Conservation (phyloP, 2,113 vertebrate species). For the Cynocephalus volans region DNA sequence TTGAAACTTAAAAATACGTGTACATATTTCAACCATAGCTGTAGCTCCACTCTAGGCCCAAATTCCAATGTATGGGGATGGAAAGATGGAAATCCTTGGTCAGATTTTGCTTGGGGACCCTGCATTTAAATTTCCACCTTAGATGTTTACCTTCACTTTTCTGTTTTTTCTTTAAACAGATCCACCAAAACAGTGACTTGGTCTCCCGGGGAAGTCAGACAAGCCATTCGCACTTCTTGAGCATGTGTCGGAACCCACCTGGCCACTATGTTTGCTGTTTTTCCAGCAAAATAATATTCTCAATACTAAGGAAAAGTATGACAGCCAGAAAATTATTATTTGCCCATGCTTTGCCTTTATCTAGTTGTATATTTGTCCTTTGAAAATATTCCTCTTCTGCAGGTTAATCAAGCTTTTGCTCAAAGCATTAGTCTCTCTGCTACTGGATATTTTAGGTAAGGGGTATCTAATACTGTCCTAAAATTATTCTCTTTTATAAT, state of each 20-base stretch:
- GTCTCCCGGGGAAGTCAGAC: not conserved
- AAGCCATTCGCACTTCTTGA: not conserved
- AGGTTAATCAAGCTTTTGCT: slow-evolving; percentile 89
- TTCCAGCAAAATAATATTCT: not conserved
- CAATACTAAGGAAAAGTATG: not conserved
- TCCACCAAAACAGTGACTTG: not conserved
- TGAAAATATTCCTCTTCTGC: slow-evolving; percentile 65
- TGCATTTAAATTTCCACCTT: not conserved
- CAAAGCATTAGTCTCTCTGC: slow-evolving; percentile 92
- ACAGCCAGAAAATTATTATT: not conserved
- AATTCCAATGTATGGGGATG: not conserved
- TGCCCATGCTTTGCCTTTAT: not conserved
- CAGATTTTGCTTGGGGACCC: not conserved
- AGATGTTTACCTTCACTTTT: not conserved
- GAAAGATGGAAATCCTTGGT: not conserved
- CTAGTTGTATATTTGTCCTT: not conserved
- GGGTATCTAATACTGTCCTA: not conserved
- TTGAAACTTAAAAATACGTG: not conserved
- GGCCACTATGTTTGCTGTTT: not conserved
- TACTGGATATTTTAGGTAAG: slow-evolving; percentile 93
- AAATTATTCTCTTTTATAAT: not conserved
- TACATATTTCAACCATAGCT: not conserved
- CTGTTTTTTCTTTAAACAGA: not conserved
- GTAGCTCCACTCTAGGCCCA: not conserved
- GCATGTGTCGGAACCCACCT: not conserved